Evolutionary conservation across 2,888 invertebrate genomes (phyloP).

Genomic region (Bimastos eiseni): DNA sequence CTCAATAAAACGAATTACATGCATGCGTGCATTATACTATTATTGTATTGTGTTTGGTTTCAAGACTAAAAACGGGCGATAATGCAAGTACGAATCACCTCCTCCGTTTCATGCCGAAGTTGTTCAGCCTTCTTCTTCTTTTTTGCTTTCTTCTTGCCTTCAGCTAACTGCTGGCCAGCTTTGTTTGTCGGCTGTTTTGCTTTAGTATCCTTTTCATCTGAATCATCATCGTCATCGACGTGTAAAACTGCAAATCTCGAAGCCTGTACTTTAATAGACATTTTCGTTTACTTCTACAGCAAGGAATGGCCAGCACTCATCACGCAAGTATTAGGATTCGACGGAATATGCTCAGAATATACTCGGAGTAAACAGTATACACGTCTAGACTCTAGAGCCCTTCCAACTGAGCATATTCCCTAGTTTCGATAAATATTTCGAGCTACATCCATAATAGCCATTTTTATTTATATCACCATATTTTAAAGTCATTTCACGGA

Average conservation of each 20-base stretch:
- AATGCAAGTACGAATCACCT: background rate
- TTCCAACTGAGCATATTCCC: no score
- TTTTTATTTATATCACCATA: no score
- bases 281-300: background rate
- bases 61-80: background rate
- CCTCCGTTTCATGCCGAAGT: background rate
- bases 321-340: background rate
- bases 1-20: no score
- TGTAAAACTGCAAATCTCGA: conserved; percentile 17
- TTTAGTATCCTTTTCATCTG: background rate
- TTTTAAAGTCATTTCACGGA: no score
- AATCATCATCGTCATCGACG: conserved; percentile 15
- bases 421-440: no score
- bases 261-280: background rate
- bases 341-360: background rate
- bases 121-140: conserved; percentile 15
- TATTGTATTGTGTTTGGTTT: background rate
- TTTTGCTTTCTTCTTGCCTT: conserved; percentile 15
- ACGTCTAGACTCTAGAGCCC: no score
- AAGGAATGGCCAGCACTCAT: background rate
- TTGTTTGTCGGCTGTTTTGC: conserved; percentile 2
- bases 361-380: background rate
- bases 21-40: background rate
- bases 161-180: background rate
- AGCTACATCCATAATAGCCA: no score